These are phyloP conservation scores for Xenopus petersii DNA, from an alignment of 2,797 vertebrate species.

Conservation along the genomic window DNA sequence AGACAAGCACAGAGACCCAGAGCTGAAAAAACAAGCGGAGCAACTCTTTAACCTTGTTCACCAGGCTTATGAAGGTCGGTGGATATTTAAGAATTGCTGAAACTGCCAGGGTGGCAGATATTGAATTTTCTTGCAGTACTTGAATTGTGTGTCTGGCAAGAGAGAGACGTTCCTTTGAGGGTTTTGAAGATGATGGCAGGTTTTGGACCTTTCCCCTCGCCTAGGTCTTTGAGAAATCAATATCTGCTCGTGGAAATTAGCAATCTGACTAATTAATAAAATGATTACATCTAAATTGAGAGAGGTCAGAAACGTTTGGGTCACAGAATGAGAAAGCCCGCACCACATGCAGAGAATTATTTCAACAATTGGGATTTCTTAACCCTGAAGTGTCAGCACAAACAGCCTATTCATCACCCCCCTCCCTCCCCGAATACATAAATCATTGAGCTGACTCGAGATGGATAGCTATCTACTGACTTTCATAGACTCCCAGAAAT, in stretches of 20 bases:
- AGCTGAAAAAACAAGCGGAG: constrained; percentile 90
- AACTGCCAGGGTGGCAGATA: constrained; percentile 2
- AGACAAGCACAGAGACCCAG: constrained; percentile 95
- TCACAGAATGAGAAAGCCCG: constrained; percentile 17
- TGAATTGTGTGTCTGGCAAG: constrained; percentile 29
- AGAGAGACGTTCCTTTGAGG: constrained; percentile 35
- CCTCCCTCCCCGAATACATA: neutral
- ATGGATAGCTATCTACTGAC: neutral
- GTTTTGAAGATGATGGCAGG: constrained; percentile 31
- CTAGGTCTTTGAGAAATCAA: constrained; percentile 34
- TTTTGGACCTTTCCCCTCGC: constrained; percentile 40
- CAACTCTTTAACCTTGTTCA: constrained; percentile 95
- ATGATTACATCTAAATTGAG: constrained; percentile 37
- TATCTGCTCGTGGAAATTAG: constrained; percentile 39
- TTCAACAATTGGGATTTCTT: constrained; percentile 28
- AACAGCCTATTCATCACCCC: neutral
- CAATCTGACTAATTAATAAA: constrained; percentile 39
- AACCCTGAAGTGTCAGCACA: constrained; percentile 5
- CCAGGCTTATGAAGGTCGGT: constrained; percentile 93
- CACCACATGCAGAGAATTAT: constrained; percentile 7
- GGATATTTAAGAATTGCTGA: constrained; percentile 18
- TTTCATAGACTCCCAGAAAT: neutral
- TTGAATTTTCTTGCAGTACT: constrained; percentile 44
- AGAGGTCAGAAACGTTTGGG: constrained; percentile 36
- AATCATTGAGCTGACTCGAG: neutral